phyloP scores from a whole-genome alignment of 2,888 invertebrate genomes.

The Hymenopus coronatus region DNA sequence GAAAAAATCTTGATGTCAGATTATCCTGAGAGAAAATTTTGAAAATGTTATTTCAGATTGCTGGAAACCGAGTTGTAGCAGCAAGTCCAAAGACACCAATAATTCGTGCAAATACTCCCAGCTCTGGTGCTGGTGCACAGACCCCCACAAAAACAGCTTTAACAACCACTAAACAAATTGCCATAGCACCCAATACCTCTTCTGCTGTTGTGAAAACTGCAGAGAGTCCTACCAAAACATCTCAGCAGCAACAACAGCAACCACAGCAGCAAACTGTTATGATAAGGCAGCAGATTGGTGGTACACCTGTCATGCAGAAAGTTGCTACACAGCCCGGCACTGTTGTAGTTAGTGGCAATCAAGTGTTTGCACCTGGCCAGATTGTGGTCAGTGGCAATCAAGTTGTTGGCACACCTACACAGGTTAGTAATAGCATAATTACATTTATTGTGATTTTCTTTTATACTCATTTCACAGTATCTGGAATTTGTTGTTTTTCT shows the following conservation, averaged over 20 bases:
- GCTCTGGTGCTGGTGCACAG: conserved; percentile 37
- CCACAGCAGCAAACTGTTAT: conserved; percentile 35
- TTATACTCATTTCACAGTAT: too few species aligned
- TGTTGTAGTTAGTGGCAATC: conserved; percentile 47
- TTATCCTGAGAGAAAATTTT: neutral
- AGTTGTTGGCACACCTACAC: conserved; percentile 35
- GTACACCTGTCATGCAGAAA: conserved; percentile 47
- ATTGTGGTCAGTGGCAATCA: conserved; percentile 38
- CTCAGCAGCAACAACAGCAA: conserved; percentile 5
- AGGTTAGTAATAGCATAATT: conserved; percentile 31
- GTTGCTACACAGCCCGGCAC: conserved; percentile 38
- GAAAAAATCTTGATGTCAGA: too few species aligned
- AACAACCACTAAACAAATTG: conserved; percentile 37
- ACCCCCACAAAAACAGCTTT: conserved; percentile 39
- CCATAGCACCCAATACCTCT: conserved; percentile 33
- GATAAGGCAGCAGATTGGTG: conserved; percentile 34
- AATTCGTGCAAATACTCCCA: conserved; percentile 36
- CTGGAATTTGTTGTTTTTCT: too few species aligned
- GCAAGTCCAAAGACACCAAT: conserved; percentile 22
- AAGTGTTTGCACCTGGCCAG: conserved; percentile 41
- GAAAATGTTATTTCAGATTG: neutral
- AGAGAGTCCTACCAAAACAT: conserved; percentile 25
- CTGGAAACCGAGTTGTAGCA: conserved; percentile 18
- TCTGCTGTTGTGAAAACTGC: neutral
- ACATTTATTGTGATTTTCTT: neutral